Evolutionary conservation across 2,113 vertebrate species (phyloP).

Genomic region (Rissa tridactyla): DNA sequence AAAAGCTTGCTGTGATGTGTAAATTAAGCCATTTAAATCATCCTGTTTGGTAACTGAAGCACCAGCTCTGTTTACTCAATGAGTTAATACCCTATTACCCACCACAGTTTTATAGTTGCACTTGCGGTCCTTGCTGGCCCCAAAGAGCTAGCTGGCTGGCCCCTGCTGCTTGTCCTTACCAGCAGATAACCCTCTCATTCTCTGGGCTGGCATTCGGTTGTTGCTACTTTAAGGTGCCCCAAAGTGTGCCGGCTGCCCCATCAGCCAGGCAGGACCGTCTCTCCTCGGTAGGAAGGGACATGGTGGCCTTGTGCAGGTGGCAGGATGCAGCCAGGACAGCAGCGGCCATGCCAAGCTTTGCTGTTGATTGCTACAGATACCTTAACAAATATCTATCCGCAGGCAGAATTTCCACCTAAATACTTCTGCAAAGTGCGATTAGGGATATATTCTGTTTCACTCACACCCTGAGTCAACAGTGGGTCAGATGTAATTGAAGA

Average conservation of each 20-base stretch:
- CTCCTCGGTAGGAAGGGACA: fast-evolving
- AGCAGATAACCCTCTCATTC: not conserved
- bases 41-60: not conserved
- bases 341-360: not conserved
- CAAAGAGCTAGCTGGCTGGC: not conserved
- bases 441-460: not conserved
- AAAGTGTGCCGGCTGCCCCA: not conserved
- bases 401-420: not conserved
- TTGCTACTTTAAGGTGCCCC: not conserved
- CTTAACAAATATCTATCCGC: not conserved
- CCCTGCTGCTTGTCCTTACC: not conserved
- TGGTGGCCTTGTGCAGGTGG: fast-evolving
- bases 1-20: slow-evolving; percentile 42
- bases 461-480: not conserved
- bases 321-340: not conserved
- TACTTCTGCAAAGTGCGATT: not conserved
- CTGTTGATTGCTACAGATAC: not conserved
- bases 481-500: not conserved
- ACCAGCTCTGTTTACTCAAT: not conserved
- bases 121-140: not conserved
- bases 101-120: not conserved
- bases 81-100: not conserved
- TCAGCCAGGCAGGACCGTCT: not conserved
- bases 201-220: not conserved
- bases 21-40: slow-evolving; percentile 58